Base-by-base conservation (phyloP, 2,797 vertebrate species). In the Denticeps clupeoides region DNA sequence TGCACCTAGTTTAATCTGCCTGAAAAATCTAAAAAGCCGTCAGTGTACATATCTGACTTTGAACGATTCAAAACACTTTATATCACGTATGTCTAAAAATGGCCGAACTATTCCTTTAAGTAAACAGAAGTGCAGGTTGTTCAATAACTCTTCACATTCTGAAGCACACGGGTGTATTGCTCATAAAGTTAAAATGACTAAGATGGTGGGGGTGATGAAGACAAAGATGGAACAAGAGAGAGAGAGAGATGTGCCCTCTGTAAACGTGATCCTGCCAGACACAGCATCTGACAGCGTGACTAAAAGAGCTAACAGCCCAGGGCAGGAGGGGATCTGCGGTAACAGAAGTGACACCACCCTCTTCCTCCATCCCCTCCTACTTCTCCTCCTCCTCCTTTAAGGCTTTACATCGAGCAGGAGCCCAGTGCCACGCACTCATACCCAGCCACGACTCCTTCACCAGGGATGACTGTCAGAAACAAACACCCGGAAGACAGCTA, bases 401-500 rank as follows among this genome's bases (percentile, higher is more conserved):
- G 25, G 5, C 24, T 47, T 21, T 2, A 8, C 11, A 23, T 38
- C 38, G 33, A 10, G 35, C 18, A 35, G 7, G 16, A 5, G 16
- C 16, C 1, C n/a, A n/a, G n/a, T n/a, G n/a, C n/a, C n/a, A n/a
- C n/a, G n/a, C n/a, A n/a, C n/a, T n/a, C n/a, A n/a, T 35, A 9
- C 35, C 44, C 16, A 38, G 35, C 9, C 18, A 19, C 16, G 11
- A 9, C 35, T 38, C 35, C 32, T 37, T 46, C 26, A 35, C 23
- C 52, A 49, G 41, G 33, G 29, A 44, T 35, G 46, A 47, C 49
- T 52, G 48, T 52, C 38, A 13, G 44, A 61, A 46, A 16, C 45
- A 61, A 58, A 58, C 52, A 53, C 52, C 62, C 47, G 52, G 33
- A 38, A 55, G 51, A 48, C 12, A 19, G 35, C 35, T 38, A 38